Conservation (phyloP, 2,113 vertebrate species). For the Chrysemys picta region DNA sequence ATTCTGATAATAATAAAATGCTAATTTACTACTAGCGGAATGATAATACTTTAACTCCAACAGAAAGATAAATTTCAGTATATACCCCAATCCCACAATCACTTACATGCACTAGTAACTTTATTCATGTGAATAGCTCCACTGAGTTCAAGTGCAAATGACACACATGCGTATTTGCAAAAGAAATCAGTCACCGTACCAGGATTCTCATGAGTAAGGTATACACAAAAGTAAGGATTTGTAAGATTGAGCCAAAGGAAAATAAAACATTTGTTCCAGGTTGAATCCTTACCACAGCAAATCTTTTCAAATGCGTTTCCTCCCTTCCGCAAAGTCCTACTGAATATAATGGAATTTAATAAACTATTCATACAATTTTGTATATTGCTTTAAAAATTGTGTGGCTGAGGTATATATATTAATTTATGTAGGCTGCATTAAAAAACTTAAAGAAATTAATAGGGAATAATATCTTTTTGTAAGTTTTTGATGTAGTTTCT, state of each 20-base stretch:
- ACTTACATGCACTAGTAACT: neutral
- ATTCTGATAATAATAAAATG: slow-evolving; percentile 15
- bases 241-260: neutral
- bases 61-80: neutral
- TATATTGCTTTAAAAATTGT: neutral
- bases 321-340: neutral
- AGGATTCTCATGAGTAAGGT: neutral
- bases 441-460: too few species aligned
- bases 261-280: rapidly evolving
- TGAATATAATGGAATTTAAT: neutral
- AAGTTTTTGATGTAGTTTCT: slow-evolving; percentile 19
- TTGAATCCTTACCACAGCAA: neutral
- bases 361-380: neutral
- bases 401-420: neutral
- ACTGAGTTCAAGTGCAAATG: neutral
- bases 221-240: neutral
- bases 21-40: neutral
- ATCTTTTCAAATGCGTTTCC: neutral
- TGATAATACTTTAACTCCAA: slow-evolving; percentile 1
- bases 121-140: rapidly evolving
- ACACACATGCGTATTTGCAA: rapidly evolving
- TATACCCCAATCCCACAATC: neutral
- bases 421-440: neutral
- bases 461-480: too few species aligned
- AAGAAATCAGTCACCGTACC: rapidly evolving